Evolutionary conservation across 2,113 vertebrate species (phyloP), one percentile per base, ranked within the genome.

Genomic region (Suricata suricatta): DNA sequence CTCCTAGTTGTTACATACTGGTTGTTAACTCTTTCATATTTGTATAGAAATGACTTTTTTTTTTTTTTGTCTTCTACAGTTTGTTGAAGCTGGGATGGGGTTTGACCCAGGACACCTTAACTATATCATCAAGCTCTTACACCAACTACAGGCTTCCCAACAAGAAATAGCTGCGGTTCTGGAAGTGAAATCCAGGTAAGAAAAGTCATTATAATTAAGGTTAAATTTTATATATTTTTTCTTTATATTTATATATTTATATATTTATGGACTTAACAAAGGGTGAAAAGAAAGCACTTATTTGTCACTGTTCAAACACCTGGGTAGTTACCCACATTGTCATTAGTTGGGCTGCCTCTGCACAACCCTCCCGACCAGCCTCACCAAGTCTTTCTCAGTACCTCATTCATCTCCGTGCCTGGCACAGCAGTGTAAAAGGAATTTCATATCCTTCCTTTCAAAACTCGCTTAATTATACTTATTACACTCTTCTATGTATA

Each of bases 41-140:
- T 80, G 64, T 80, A 25, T n/a, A 77, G 90, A 60, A 93, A 41
- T 60, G 52, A 92, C 71, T 97, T 25, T 82, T 14, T 95, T 77
- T 33, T 68, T 79, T 79, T 76, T 15, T 29, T 1, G n/a, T 41
- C 90, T 98, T 87, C 63, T 98, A 9, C 96, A 99, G 99, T 98
- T 99, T 88, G 76, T 98, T 74, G 98, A 98, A 84, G 98, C 98
- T 77, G 99, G 99, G 38, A 98, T 99, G 88, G 97, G 98, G 64
- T 98, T 99, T 97, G 98, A 98, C 74, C 94, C 98, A 97, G 99
- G 99, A 68, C 98, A 99, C 95, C 98, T 99, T 63, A 98, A 99
- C 88, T 96, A 80, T 97, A 98, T 99, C 79, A 93, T 99, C 98
- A 98, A 98, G 77, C 98, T 99, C 35, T 98, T 99, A 68, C 98